Base-by-base conservation (phyloP, 1,140 invertebrate genomes). In the Cephus cinctus region DNA sequence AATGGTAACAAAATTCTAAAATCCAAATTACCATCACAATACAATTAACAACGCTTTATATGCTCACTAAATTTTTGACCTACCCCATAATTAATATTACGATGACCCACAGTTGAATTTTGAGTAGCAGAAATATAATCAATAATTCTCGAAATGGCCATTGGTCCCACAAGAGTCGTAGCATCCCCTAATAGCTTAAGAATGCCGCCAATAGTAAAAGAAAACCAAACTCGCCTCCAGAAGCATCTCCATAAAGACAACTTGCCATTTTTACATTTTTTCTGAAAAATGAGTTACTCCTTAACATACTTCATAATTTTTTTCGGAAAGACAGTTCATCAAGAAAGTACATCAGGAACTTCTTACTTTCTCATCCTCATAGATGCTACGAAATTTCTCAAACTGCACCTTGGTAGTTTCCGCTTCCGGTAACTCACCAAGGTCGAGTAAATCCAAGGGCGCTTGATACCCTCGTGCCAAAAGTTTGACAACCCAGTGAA, bases 121-220 rank as follows among this genome's bases (percentile, higher is more conserved):
- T 65, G 66, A 5, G 50, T 21, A 2, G 39, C 56, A 5, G 57
- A 45, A 23, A 88, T 83, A 63, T 86, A 88, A 49, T 83, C 76
- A 22, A 92, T 81, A 52, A 92, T 87, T 46, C 83, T 77, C 14
- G 86, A 82, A 54, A 92, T 84, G 14, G 85, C 87, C 53, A 92
- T 70, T 4, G 90, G 89, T 8, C 87, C 88, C 51, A 92, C 79
- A 34, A 92, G 81, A 23, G 84, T 86, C 30, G 84, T 80, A 53
- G 84, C 69, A 71, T 93, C 90, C n/a, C 88, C 86, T n/a, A 84
- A 65, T 16, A 94, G 65, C 63, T 91, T 88, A 44, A 89, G 77
- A 34, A 90, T 47, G 2, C 87, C 90, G 20, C 87, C 87, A 16
- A 87, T 69, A 15, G 82, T 74, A 69, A 92, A 85, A 56, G 84